A percentile compares a stretch with the other conserved stretches of the same genome.
Evolutionary conservation across 2,113 vertebrate genomes (phyloP).

Genomic region (Tretioscincus oriximinensis): DNA sequence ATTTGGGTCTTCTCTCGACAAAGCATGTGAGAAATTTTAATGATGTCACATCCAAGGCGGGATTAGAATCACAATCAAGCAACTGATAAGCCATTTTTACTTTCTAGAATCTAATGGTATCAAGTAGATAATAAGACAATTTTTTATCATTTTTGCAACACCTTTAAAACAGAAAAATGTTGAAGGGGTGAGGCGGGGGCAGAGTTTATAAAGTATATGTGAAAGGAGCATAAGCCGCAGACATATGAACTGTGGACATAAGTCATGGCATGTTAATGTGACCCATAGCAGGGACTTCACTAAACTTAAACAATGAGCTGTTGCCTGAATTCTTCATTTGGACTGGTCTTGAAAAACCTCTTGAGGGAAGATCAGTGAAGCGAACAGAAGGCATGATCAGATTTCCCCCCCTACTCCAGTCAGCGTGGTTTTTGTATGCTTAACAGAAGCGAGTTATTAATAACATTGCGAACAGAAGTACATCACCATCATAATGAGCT

Average conservation of each 20-base stretch:
- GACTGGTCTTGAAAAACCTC: background rate
- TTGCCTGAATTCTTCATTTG: conserved; percentile 1
- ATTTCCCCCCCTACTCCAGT: background rate
- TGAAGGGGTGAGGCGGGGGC: background rate
- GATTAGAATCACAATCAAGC: no score
- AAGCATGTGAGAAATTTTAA: no score
- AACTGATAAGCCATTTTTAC: background rate
- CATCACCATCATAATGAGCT: conserved; percentile 18
- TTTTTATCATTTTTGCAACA: background rate
- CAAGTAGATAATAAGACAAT: background rate
- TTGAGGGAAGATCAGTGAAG: conserved; percentile 20
- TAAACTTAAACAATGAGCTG: background rate
- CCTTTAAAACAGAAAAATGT: background rate
- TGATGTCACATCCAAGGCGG: no score
- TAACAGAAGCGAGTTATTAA: conserved; percentile 36
- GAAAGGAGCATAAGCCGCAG: background rate
- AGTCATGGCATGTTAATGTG: background rate
- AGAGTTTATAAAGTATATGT: background rate
- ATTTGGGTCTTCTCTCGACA: no score
- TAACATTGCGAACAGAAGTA: conserved; percentile 26
- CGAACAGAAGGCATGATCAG: conserved; percentile 20
- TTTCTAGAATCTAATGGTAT: background rate
- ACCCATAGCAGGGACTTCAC: background rate
- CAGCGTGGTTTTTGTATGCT: conserved; percentile 14
- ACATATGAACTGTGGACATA: background rate